These are phyloP conservation scores for Forbesichthys papilliferus DNA, from an alignment of 2,113 vertebrate species.

Conservation along the genomic window DNA sequence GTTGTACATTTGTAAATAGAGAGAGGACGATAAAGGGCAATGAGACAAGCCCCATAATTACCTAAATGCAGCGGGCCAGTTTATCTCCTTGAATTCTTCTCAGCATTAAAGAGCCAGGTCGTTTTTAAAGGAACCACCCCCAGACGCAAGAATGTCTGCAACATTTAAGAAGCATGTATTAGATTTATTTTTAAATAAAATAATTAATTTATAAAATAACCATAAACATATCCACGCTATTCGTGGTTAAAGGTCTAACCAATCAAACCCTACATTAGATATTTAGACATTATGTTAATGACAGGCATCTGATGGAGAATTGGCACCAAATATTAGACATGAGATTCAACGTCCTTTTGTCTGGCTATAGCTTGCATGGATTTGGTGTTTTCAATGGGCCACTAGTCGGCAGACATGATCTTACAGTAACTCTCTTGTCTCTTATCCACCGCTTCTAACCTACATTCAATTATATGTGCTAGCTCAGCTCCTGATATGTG, in stretches of 20 bases:
- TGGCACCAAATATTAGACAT: slow-evolving; percentile 47
- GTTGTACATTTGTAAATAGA: slow-evolving; percentile 57
- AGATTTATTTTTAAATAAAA: no score
- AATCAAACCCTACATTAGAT: no score
- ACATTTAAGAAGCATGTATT: no score
- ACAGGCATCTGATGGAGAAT: slow-evolving; percentile 39
- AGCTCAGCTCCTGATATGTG: slow-evolving; percentile 48
- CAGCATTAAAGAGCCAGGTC: slow-evolving; percentile 15
- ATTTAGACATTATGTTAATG: slow-evolving; percentile 23
- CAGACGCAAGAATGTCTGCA: no score
- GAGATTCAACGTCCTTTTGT: slow-evolving; percentile 56
- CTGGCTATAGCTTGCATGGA: slow-evolving; percentile 30
- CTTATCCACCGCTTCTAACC: slow-evolving; percentile 61
- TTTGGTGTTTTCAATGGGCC: slow-evolving; percentile 19
- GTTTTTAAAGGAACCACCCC: background rate
- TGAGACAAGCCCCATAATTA: slow-evolving; percentile 33
- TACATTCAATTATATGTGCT: slow-evolving; percentile 65
- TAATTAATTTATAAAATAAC: no score
- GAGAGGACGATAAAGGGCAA: slow-evolving; percentile 37
- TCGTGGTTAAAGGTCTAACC: no score
- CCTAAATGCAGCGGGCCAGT: slow-evolving; percentile 10
- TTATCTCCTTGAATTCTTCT: slow-evolving; percentile 43
- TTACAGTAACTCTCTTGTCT: slow-evolving; percentile 46
- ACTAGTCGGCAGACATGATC: slow-evolving; percentile 42
- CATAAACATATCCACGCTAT: no score